Evolutionary conservation across 2,113 vertebrate species (phyloP).

Genomic region (Oncorhynchus tshawytscha): DNA sequence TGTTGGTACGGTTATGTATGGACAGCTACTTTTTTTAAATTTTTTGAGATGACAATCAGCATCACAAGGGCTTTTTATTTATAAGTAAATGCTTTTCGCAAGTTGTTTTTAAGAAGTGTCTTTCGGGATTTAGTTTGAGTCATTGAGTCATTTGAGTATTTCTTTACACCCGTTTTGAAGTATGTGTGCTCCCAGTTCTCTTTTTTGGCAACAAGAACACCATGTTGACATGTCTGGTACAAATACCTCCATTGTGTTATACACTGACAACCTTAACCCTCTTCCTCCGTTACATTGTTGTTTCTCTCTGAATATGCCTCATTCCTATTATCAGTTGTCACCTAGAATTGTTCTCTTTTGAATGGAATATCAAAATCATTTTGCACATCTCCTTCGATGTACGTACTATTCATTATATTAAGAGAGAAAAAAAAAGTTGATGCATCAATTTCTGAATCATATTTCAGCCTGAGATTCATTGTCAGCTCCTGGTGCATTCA

Average conservation of each 20-base stretch:
- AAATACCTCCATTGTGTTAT: not conserved
- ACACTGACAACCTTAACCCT: not conserved
- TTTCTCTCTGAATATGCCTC: slow-evolving; percentile 1
- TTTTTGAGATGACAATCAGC: slow-evolving; percentile 44
- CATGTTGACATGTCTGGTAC: not conserved
- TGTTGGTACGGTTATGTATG: not conserved
- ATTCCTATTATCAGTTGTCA: not conserved
- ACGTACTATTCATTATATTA: slow-evolving; percentile 36
- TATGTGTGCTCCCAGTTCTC: slow-evolving; percentile 20
- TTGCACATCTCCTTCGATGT: slow-evolving; percentile 66
- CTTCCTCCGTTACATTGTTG: not conserved
- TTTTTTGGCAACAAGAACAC: not conserved
- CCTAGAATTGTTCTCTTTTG: slow-evolving; percentile 79
- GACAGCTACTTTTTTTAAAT: not conserved
- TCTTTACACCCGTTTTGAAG: not conserved
- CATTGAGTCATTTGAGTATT: not conserved
- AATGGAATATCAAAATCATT: slow-evolving; percentile 50
- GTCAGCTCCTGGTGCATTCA: slow-evolving; percentile 66
- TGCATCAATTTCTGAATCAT: slow-evolving; percentile 50
- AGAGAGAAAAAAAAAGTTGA: slow-evolving; percentile 37
- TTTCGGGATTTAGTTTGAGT: not conserved
- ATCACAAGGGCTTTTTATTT: slow-evolving; percentile 44
- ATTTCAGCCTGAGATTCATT: slow-evolving; percentile 72
- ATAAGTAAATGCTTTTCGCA: slow-evolving; percentile 14
- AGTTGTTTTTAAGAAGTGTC: not conserved